Evolutionary conservation across 2,113 vertebrate genomes (phyloP).

Genomic region (Pedionomus torquatus): DNA sequence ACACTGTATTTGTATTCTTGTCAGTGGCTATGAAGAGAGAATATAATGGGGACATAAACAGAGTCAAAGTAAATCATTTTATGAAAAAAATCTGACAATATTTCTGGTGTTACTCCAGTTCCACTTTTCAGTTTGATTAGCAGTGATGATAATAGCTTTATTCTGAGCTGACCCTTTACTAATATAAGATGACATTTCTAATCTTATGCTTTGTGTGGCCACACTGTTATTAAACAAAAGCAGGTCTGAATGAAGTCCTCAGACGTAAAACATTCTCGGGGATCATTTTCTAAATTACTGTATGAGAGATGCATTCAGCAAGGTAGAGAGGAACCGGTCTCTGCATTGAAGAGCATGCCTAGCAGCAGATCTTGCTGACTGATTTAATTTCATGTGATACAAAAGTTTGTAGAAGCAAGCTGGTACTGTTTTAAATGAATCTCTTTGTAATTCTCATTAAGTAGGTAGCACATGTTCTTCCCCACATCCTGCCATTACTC

Average conservation of each 20-base stretch:
- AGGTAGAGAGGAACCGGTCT: background rate
- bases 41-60: background rate
- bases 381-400: background rate
- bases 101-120: background rate
- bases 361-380: background rate
- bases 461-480: background rate
- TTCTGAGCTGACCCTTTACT: background rate
- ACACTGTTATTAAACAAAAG: background rate
- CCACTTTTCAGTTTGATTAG: constrained; percentile 27
- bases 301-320: background rate
- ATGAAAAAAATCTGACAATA: background rate
- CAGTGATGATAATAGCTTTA: background rate
- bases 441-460: background rate
- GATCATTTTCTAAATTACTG: constrained; percentile 33
- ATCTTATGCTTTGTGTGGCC: background rate
- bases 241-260: background rate
- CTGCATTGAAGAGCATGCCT: background rate
- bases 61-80: background rate
- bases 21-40: background rate
- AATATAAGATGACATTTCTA: constrained; percentile 6
- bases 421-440: background rate
- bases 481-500: background rate
- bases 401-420: background rate
- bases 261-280: background rate
- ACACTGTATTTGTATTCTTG: background rate